Percentiles rank a stretch among this genome's conserved stretches.
Conservation (phyloP, 2,113 vertebrate species). For the Ammospiza caudacuta region DNA sequence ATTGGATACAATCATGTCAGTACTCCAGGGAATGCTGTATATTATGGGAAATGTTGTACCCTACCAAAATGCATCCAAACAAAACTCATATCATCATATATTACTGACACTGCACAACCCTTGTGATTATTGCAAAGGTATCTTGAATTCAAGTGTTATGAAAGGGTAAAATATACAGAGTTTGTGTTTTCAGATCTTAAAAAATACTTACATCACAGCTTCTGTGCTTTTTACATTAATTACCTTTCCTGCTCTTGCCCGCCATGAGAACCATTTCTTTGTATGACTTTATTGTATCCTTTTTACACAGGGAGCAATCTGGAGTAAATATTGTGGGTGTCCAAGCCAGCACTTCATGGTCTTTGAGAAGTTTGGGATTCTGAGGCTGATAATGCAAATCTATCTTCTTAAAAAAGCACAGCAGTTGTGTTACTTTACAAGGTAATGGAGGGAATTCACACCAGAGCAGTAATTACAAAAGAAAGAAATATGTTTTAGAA, state of each 20-base stretch:
- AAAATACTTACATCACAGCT: neutral
- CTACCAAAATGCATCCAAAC: neutral
- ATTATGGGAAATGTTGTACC: neutral
- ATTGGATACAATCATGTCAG: rapidly evolving
- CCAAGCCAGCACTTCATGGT: neutral
- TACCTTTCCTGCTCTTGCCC: neutral
- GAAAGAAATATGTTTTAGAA: neutral
- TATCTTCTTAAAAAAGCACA: neutral
- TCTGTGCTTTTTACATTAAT: neutral
- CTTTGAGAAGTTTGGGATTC: neutral
- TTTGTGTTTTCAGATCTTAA: neutral
- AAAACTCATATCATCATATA: neutral
- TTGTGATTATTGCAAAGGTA: neutral
- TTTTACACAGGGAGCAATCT: neutral
- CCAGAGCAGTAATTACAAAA: neutral
- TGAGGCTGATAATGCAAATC: neutral
- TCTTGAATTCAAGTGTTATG: neutral
- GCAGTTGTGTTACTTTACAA: neutral
- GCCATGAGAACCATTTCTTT: neutral
- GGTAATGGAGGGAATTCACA: neutral
- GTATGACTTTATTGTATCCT: neutral
- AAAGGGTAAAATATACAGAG: neutral
- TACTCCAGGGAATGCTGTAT: neutral
- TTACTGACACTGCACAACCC: neutral
- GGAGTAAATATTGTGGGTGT: neutral